Percentiles rank a stretch among this genome's conserved stretches.
Conservation (phyloP, 2,888 invertebrate genomes). For the Crossocerus cetratus region DNA sequence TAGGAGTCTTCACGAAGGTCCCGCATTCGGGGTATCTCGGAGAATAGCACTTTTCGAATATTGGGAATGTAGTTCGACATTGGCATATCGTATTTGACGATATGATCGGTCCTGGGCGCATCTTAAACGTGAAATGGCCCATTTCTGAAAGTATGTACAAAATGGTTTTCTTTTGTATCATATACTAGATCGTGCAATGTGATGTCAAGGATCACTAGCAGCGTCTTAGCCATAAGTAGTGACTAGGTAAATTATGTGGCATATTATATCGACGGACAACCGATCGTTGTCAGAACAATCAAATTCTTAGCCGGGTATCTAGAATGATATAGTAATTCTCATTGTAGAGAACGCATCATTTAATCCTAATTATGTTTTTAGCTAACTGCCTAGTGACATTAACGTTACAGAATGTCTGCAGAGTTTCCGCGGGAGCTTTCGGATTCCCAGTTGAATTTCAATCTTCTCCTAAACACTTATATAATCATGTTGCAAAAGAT, state of each 20-base stretch:
- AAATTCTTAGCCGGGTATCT: slow-evolving; percentile 41
- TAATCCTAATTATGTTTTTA: slow-evolving; percentile 42
- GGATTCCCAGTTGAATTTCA: neutral
- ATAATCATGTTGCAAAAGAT: neutral
- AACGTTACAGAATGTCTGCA: slow-evolving; percentile 17
- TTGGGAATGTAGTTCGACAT: neutral
- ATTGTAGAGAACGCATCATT: slow-evolving; percentile 37
- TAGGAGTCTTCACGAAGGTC: neutral
- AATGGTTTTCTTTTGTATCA: slow-evolving; percentile 66
- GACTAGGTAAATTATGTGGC: slow-evolving; percentile 56
- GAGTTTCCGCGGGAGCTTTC: no score
- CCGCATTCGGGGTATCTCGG: neutral
- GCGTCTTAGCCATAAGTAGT: slow-evolving; percentile 40
- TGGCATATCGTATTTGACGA: slow-evolving; percentile 28
- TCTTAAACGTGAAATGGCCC: slow-evolving; percentile 31
- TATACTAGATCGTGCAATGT: slow-evolving; percentile 50
- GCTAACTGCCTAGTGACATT: slow-evolving; percentile 28
- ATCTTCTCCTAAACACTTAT: neutral
- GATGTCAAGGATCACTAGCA: slow-evolving; percentile 38
- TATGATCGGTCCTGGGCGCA: slow-evolving; percentile 25
- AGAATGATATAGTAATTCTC: slow-evolving; percentile 39
- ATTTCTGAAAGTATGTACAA: slow-evolving; percentile 64
- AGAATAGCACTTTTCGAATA: neutral
- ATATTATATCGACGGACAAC: slow-evolving; percentile 48
- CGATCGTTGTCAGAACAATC: slow-evolving; percentile 45